These are phyloP conservation scores for Caranx melampygus DNA, from an alignment of 2,113 vertebrate species.

Conservation along the genomic window DNA sequence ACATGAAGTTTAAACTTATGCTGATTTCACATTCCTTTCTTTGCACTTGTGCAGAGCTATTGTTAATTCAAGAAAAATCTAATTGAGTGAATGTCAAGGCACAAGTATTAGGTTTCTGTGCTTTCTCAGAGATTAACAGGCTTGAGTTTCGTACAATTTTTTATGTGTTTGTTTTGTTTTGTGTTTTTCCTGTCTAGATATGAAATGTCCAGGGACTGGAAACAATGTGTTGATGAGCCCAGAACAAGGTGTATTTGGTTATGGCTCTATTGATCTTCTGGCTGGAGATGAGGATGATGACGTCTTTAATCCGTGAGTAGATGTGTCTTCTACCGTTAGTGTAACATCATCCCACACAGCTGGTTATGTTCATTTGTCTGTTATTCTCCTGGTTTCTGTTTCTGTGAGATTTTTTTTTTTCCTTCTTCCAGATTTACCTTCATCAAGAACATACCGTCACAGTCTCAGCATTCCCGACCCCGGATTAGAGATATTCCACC, in stretches of 20 bases:
- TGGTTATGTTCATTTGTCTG: neutral
- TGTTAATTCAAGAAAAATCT: neutral
- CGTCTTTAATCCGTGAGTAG: slow-evolving; percentile 82
- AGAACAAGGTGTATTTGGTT: slow-evolving; percentile 81
- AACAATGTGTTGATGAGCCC: slow-evolving; percentile 75
- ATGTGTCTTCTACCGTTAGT: neutral
- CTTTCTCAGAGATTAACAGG: neutral
- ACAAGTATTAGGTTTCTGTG: neutral
- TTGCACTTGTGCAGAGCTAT: too few relatives aligned
- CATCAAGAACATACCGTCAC: slow-evolving; percentile 74
- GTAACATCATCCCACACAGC: neutral
- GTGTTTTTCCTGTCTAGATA: slow-evolving; percentile 56
- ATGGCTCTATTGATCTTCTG: slow-evolving; percentile 72
- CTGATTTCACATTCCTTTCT: too few relatives aligned
- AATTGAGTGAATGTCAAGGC: neutral
- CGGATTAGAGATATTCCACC: slow-evolving; percentile 71
- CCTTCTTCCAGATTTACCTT: slow-evolving; percentile 77
- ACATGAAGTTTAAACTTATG: too few relatives aligned
- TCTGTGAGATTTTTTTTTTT: neutral
- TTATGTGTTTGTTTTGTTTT: neutral
- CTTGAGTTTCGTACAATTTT: neutral
- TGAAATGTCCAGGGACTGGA: slow-evolving; percentile 31
- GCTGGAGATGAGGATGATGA: slow-evolving; percentile 78
- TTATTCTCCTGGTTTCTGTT: neutral
- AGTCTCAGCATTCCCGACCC: slow-evolving; percentile 61